Evolutionary conservation across 2,113 vertebrate genomes (phyloP), one percentile per base, ranked within the genome.

Genomic region (Caloenas nicobarica): DNA sequence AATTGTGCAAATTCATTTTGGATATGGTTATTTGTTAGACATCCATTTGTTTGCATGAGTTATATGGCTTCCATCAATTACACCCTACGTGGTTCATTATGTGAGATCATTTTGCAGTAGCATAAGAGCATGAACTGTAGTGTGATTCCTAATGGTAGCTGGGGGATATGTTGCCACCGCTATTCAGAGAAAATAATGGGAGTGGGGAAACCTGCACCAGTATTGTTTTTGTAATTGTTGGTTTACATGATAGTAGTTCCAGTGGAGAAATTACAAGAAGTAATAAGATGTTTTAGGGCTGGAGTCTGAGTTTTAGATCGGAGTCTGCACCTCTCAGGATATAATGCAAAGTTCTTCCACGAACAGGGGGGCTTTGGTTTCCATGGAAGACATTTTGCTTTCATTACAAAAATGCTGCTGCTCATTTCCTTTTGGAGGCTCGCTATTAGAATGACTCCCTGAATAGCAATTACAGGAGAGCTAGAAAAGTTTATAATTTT

Each of bases 401-500:
- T 72, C 6, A 0, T 94, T 94, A 92, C 56, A 80, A 86, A 94
- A 94, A 50, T 21, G 40, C 82, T 88, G 73, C 76, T 87, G 85
- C 91, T 95, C 65, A 51, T 88, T 96, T 91, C 48, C 46, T 88
- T 85, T 93, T 91, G 80, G 81, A 95, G 77, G 46, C 86, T 92
- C 86, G 82, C 36, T 90, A 87, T 94, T 87, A 77, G 80, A 96
- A 96, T 81, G 79, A 60, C 85, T 98, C 95, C 88, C 94, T 97
- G 97, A 97, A 97, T 96, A 98, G 97, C 97, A 98, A 97, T 98
- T 97, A 96, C 94, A 94, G 93, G 76, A 96, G 90, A 91, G 88
- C 95, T 94, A 71, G 93, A 97, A 98, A 97, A 97, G 97, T 98
- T 98, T 97, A 96, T 98, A 97, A 97, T 97, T 97, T 97, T 97